Evolutionary conservation across 2,888 invertebrate species (phyloP).

Genomic region (Helleia helle): DNA sequence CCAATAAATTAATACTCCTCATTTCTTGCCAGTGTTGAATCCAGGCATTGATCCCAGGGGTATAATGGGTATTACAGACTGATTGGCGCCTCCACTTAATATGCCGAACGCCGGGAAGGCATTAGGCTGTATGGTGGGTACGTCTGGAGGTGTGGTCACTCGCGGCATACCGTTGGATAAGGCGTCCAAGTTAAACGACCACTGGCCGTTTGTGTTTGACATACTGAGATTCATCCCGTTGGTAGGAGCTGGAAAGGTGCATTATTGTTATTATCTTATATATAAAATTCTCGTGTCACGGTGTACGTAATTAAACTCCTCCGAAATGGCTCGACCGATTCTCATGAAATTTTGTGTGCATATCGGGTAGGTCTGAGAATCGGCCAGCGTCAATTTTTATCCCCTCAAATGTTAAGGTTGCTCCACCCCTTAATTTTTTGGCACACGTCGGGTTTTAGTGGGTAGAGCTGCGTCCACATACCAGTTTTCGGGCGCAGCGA

Average conservation of each 20-base stretch:
- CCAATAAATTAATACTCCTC: not conserved
- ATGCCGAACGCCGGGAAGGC: not conserved
- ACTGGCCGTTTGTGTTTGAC: constrained; percentile 17
- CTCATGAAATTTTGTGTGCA: too few relatives aligned
- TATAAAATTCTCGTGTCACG: too few relatives aligned
- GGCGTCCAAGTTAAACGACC: constrained; percentile 17
- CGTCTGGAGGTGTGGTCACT: not conserved
- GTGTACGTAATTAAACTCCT: too few relatives aligned
- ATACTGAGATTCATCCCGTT: constrained; percentile 34
- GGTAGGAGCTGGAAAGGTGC: constrained; percentile 35
- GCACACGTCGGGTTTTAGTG: too few relatives aligned
- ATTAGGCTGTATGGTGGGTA: not conserved
- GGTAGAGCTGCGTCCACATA: too few relatives aligned
- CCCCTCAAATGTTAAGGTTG: too few relatives aligned
- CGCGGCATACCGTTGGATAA: constrained; percentile 11
- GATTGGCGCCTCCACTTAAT: not conserved
- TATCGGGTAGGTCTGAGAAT: too few relatives aligned
- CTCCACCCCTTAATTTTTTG: too few relatives aligned
- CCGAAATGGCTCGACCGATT: too few relatives aligned
- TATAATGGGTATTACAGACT: not conserved
- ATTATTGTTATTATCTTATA: too few relatives aligned
- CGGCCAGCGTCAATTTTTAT: too few relatives aligned
- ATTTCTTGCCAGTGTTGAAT: not conserved
- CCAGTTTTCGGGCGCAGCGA: too few relatives aligned
- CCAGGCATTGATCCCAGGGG: not conserved